Conservation (phyloP, 2,888 invertebrate species). For the Caenorhabditis sulstoni region DNA sequence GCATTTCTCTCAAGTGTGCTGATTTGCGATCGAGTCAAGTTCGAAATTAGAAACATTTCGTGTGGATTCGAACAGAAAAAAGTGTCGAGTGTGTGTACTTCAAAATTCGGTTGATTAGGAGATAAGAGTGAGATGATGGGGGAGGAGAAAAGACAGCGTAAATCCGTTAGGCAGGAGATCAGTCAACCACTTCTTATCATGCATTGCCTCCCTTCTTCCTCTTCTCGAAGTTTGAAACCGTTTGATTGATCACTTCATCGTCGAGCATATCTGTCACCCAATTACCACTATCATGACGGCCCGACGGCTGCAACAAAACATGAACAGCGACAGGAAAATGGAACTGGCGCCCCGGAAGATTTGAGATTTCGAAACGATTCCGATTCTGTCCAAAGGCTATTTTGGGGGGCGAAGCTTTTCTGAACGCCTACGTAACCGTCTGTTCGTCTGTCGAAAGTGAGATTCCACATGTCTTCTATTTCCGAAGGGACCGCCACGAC, state of each 20-base stretch:
- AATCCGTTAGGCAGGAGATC: conserved; percentile 47
- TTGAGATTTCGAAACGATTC: conserved; percentile 7
- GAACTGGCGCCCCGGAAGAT: conserved; percentile 28
- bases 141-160: conserved; percentile 23
- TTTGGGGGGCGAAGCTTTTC: conserved; percentile 35
- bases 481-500: conserved; percentile 33
- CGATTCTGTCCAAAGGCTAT: conserved; percentile 28
- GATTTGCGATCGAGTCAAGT: conserved; percentile 21
- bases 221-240: conserved; percentile 28
- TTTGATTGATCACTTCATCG: conserved; percentile 56
- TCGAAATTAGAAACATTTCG: conserved; percentile 29
- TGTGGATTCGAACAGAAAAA: conserved; percentile 13
- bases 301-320: conserved; percentile 6
- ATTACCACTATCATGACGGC: conserved; percentile 14
- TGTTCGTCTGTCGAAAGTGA: conserved; percentile 20
- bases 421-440: conserved; percentile 57
- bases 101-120: conserved; percentile 36
- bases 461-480: conserved; percentile 45
- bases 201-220: not conserved
- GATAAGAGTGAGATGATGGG: conserved; percentile 11
- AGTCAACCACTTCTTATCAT: conserved; percentile 51
- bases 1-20: conserved; percentile 19
- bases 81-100: conserved; percentile 41
- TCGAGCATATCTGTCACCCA: conserved; percentile 49
- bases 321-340: not conserved